Percentiles rank a stretch among this genome's conserved stretches.
Conservation (phyloP, 2,888 invertebrate species). For the Hypolimnas misippus region DNA sequence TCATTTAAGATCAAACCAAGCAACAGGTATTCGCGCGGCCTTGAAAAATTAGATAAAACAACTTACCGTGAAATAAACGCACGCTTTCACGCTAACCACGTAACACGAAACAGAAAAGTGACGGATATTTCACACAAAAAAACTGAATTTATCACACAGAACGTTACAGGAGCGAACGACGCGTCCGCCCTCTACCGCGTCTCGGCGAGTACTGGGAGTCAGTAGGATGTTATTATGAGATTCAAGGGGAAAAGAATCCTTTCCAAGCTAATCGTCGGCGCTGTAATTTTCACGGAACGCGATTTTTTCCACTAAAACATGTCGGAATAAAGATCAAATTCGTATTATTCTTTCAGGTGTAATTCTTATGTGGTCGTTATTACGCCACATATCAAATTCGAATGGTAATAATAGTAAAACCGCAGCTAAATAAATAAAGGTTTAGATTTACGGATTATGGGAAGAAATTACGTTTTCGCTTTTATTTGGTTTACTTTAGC, state of each 20-base stretch:
- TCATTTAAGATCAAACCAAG: constrained; percentile 13
- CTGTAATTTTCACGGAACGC: constrained; percentile 11
- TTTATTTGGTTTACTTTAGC: constrained; percentile 12
- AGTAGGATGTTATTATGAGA: constrained; percentile 47
- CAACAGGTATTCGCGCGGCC: constrained; percentile 34
- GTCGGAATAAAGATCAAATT: constrained; percentile 18
- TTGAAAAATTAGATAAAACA: constrained; percentile 11
- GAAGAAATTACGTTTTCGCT: constrained; percentile 5
- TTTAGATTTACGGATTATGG: constrained; percentile 17
- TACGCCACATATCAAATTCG: constrained; percentile 22
- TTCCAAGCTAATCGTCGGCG: constrained; percentile 41
- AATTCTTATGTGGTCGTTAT: constrained; percentile 6
- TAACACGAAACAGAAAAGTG: constrained; percentile 14
- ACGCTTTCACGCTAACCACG: neutral
- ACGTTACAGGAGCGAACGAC: constrained; percentile 24
- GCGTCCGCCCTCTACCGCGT: constrained; percentile 41
- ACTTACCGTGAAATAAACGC: constrained; percentile 31
- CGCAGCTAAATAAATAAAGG: constrained; percentile 20
- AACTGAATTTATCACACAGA: constrained; percentile 24
- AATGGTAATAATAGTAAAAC: constrained; percentile 23
- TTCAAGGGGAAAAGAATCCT: constrained; percentile 44
- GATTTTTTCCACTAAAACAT: constrained; percentile 17
- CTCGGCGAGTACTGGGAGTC: constrained; percentile 47
- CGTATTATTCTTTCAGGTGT: constrained; percentile 7
- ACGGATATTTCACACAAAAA: constrained; percentile 30